Percentiles rank a stretch among this genome's conserved stretches.
phyloP scores from a whole-genome alignment of 2,888 invertebrate species.

The Heliconius ismenius region DNA sequence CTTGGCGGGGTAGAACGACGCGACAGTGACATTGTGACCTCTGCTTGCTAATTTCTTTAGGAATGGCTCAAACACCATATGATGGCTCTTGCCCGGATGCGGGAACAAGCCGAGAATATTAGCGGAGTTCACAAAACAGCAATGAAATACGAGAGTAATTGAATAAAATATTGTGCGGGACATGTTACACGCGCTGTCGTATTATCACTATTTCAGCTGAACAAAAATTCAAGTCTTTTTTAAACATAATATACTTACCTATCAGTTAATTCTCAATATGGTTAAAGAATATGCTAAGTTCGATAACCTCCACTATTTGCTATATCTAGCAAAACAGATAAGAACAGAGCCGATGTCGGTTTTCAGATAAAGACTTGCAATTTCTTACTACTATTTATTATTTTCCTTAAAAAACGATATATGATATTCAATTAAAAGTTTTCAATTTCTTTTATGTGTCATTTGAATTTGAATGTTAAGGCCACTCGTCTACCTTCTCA shows the following conservation, averaged over 20 bases:
- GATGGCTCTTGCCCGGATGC: slow-evolving; percentile 84
- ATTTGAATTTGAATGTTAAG: too few relatives aligned
- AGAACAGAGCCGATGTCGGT: too few relatives aligned
- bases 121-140: slow-evolving; percentile 58
- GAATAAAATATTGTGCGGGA: slow-evolving; percentile 47
- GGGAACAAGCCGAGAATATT: slow-evolving; percentile 83
- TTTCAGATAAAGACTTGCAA: too few relatives aligned
- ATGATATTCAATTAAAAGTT: too few relatives aligned
- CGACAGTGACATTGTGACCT: slow-evolving; percentile 83
- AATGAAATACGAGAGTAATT: slow-evolving; percentile 51
- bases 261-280: not conserved
- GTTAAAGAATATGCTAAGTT: not conserved
- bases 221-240: not conserved
- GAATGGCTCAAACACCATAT: slow-evolving; percentile 82
- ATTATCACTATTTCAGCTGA: not conserved
- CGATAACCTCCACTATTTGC: not conserved
- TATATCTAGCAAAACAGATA: too few relatives aligned
- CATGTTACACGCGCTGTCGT: slow-evolving; percentile 54
- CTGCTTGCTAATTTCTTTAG: slow-evolving; percentile 77
- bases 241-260: not conserved
- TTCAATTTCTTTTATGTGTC: too few relatives aligned
- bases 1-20: slow-evolving; percentile 81
- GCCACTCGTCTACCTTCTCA: too few relatives aligned
- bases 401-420: too few relatives aligned
- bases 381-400: too few relatives aligned